A percentile compares a stretch with the other conserved stretches of the same genome.
phyloP scores from a whole-genome alignment of 1,140 invertebrate genomes.

The Drosophila pachea region DNA sequence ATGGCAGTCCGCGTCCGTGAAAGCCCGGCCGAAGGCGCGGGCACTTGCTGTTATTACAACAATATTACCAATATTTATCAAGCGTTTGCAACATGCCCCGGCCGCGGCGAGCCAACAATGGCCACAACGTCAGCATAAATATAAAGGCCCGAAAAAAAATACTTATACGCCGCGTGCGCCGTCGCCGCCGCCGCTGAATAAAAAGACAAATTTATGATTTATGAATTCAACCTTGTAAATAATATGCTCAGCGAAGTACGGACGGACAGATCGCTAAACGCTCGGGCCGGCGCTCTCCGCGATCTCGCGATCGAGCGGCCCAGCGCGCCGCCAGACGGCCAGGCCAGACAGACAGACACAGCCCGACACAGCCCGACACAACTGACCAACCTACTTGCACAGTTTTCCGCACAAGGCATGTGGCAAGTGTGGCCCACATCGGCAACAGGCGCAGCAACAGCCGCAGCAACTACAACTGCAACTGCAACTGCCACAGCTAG shows the following conservation, averaged over 20 bases:
- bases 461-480: conserved; percentile 24
- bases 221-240: conserved; percentile 78
- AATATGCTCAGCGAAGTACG: conserved; percentile 73
- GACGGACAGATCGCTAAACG: conserved; percentile 46
- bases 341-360: conserved; percentile 12
- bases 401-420: conserved; percentile 77
- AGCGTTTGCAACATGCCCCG: conserved; percentile 56
- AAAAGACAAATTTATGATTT: conserved; percentile 78
- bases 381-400: conserved; percentile 76
- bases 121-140: conserved; percentile 69
- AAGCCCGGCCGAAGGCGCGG: conserved; percentile 66
- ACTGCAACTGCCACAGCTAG: conserved; percentile 44
- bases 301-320: conserved; percentile 30
- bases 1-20: conserved; percentile 63
- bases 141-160: conserved; percentile 35
- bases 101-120: conserved; percentile 49
- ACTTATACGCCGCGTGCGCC: conserved; percentile 64
- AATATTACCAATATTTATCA: conserved; percentile 77
- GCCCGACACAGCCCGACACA: conserved; percentile 26
- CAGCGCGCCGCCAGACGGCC: conserved; percentile 12
- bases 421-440: conserved; percentile 75
- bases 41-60: conserved; percentile 76
- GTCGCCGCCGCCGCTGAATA: conserved; percentile 56
- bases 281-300: conserved; percentile 16
- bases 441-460: conserved; percentile 26